Percentiles rank a stretch among this genome's conserved stretches.
Conservation (phyloP, 2,888 invertebrate species). For the Latrodectus hesperus region DNA sequence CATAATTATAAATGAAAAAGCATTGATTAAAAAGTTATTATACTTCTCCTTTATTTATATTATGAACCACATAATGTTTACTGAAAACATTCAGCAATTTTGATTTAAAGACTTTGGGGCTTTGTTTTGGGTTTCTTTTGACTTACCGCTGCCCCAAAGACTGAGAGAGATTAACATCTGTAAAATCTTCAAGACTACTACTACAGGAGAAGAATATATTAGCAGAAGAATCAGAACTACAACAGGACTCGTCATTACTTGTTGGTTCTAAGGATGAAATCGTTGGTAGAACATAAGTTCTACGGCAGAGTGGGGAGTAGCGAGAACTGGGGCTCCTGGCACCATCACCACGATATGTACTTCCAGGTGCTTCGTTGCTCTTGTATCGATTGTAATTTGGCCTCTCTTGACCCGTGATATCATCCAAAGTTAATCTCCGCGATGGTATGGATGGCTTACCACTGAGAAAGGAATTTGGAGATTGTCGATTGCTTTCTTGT, state of each 20-base stretch:
- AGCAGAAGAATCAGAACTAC: slow-evolving; percentile 68
- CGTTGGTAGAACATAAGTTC: slow-evolving; percentile 52
- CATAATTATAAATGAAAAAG: too few relatives aligned
- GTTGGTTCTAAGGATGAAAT: slow-evolving; percentile 64
- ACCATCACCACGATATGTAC: slow-evolving; percentile 64
- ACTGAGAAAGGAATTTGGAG: slow-evolving; percentile 26
- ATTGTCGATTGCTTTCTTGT: slow-evolving; percentile 23
- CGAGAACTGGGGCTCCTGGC: slow-evolving; percentile 63
- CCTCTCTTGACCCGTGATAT: slow-evolving; percentile 70
- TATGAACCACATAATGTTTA: not conserved
- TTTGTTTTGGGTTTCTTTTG: slow-evolving; percentile 13
- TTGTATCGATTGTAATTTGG: slow-evolving; percentile 71
- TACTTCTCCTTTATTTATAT: too few relatives aligned
- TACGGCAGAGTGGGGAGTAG: slow-evolving; percentile 68
- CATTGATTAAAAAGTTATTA: too few relatives aligned
- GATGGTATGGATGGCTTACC: slow-evolving; percentile 42
- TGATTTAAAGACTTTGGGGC: slow-evolving; percentile 1
- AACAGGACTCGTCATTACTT: slow-evolving; percentile 67
- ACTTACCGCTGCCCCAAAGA: slow-evolving; percentile 58
- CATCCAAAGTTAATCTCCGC: slow-evolving; percentile 68
- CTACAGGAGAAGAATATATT: slow-evolving; percentile 67
- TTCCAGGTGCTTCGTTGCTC: slow-evolving; percentile 64
- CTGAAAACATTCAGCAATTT: not conserved
- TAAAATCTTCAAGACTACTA: slow-evolving; percentile 63
- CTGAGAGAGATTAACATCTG: slow-evolving; percentile 15